Percentiles rank a stretch among this genome's conserved stretches.
Evolutionary conservation across 2,113 vertebrate genomes (phyloP).

Genomic region (Leptodactylus fuscus): DNA sequence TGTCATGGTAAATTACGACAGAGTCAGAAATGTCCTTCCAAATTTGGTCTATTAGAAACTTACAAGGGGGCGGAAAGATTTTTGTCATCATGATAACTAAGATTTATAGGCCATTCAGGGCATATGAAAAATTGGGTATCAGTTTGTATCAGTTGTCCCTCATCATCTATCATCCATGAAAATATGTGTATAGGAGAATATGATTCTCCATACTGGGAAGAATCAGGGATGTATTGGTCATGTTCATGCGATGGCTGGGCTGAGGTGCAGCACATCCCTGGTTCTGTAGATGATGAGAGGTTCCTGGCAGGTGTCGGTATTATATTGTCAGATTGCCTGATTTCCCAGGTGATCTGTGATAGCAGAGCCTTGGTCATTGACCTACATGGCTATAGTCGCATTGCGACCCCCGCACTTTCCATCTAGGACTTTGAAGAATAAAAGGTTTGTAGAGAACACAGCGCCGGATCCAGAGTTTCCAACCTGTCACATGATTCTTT

Average conservation of each 20-base stretch:
- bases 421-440: constrained; percentile 9
- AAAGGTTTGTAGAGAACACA: constrained; percentile 19
- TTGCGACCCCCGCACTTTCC: neutral
- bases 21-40: no score
- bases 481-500: constrained; percentile 26
- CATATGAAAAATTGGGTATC: no score
- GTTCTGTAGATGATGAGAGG: neutral
- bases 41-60: no score
- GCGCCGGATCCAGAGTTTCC: neutral
- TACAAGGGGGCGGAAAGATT: no score
- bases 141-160: no score
- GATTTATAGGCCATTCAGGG: no score
- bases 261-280: neutral
- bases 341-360: constrained; percentile 21
- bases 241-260: neutral
- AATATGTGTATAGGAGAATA: no score
- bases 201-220: no score
- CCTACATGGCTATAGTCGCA: neutral
- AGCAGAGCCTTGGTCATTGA: neutral
- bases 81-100: no score
- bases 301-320: neutral
- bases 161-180: no score
- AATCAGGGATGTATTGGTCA: neutral
- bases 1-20: no score
- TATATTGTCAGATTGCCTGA: neutral